Conservation (phyloP, 2,888 invertebrate genomes). For the Alloscopus bannaensis region DNA sequence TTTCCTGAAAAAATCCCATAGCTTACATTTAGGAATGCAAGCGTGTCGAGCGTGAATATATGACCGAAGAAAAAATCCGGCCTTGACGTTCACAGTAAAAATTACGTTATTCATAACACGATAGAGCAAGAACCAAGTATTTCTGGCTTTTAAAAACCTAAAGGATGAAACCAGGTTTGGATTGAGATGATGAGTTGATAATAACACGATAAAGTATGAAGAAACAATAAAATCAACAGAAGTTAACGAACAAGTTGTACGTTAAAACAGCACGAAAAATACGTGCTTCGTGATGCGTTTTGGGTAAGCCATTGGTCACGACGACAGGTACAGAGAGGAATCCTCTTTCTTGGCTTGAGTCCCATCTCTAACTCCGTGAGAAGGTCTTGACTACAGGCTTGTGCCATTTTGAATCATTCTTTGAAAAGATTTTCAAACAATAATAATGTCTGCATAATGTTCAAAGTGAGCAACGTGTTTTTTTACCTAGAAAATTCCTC, state of each 20-base stretch:
- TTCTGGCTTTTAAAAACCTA: no score
- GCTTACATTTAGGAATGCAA: neutral
- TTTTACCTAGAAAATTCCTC: neutral
- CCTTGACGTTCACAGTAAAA: slow-evolving; percentile 20
- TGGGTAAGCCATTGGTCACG: slow-evolving; percentile 38
- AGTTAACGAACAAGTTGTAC: slow-evolving; percentile 9
- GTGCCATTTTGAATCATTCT: no score
- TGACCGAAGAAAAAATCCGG: neutral
- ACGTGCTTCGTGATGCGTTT: slow-evolving; percentile 19
- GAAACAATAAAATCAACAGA: slow-evolving; percentile 5
- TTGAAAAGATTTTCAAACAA: no score
- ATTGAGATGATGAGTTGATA: slow-evolving; percentile 17
- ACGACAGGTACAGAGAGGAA: neutral
- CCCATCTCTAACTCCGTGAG: neutral
- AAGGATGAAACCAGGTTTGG: slow-evolving; percentile 19
- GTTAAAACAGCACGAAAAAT: neutral
- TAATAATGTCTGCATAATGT: neutral
- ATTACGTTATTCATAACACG: slow-evolving; percentile 6
- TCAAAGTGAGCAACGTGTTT: neutral
- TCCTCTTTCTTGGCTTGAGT: slow-evolving; percentile 14
- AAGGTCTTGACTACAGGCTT: neutral
- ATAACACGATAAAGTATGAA: slow-evolving; percentile 11
- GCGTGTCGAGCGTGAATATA: no score
- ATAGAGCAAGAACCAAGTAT: neutral
- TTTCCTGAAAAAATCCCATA: slow-evolving; percentile 8